A percentile compares a stretch with the other conserved stretches of the same genome.
Conservation (phyloP, 2,113 vertebrate genomes). For the Panurus biarmicus region DNA sequence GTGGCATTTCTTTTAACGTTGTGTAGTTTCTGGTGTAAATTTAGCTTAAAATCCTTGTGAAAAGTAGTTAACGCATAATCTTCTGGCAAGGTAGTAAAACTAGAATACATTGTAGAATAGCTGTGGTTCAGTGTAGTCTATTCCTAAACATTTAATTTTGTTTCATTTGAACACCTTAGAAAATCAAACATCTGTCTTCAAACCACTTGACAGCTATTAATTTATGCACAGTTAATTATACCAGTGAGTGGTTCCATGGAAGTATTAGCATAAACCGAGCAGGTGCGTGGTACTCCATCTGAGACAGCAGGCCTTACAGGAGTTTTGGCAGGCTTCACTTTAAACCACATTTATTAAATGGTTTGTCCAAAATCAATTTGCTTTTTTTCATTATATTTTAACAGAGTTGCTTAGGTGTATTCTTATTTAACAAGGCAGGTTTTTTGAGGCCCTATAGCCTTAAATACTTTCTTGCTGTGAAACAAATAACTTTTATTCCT, state of each 20-base stretch:
- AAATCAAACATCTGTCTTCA: background rate
- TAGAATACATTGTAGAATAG: background rate
- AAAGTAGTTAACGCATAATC: background rate
- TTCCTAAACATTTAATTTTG: background rate
- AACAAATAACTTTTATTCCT: background rate
- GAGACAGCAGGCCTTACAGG: background rate
- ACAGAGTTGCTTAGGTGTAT: background rate
- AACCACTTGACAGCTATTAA: background rate
- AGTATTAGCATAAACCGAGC: background rate
- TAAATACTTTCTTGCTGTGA: background rate
- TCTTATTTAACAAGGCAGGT: background rate
- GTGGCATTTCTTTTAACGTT: background rate
- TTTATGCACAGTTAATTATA: background rate
- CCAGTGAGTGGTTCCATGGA: background rate
- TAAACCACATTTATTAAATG: background rate
- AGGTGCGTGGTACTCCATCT: background rate
- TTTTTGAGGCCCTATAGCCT: background rate
- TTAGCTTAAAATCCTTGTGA: background rate
- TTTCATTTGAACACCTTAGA: background rate
- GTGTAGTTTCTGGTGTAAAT: background rate
- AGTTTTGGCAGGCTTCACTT: background rate
- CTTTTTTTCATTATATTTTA: background rate
- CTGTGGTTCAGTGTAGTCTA: background rate
- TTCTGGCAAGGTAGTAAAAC: background rate
- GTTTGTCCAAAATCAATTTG: background rate